phyloP scores from a whole-genome alignment of 35 echinoderm and acorn worm species.

The Strongylocentrotus purpuratus region DNA sequence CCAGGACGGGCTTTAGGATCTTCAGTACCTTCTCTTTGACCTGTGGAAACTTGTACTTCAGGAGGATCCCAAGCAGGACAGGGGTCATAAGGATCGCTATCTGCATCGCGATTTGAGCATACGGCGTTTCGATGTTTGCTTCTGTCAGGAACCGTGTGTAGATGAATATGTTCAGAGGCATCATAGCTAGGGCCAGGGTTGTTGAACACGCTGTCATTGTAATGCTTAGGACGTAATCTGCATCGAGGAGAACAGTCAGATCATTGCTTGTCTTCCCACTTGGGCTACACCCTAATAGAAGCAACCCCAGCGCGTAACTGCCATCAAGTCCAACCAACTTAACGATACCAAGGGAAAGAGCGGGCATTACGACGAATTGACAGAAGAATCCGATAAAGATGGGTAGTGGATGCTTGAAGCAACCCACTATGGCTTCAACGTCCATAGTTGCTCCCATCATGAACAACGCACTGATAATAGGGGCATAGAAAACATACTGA shows the following conservation, averaged over 20 bases:
- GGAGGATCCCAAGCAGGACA: slow-evolving; percentile 49
- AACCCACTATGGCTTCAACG: neutral
- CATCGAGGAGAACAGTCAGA: slow-evolving; percentile 52
- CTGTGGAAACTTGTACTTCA: neutral
- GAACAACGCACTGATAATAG: slow-evolving; percentile 25
- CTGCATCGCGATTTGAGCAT: slow-evolving; percentile 3
- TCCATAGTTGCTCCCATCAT: slow-evolving; percentile 62
- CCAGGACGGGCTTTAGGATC: neutral
- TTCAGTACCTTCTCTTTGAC: neutral
- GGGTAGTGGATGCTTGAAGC: slow-evolving; percentile 26
- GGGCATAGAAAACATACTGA: neutral
- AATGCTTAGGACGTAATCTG: slow-evolving; percentile 56
- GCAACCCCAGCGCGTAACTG: slow-evolving; percentile 43
- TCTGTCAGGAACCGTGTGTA: slow-evolving; percentile 26
- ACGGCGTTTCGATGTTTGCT: slow-evolving; percentile 25
- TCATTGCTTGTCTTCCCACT: slow-evolving; percentile 67
- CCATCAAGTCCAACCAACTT: slow-evolving; percentile 30
- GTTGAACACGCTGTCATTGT: slow-evolving; percentile 67
- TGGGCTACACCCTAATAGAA: slow-evolving; percentile 58
- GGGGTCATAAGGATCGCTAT: slow-evolving; percentile 48
- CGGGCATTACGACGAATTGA: slow-evolving; percentile 58
- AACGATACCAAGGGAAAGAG: slow-evolving; percentile 25
- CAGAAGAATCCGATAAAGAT: slow-evolving; percentile 59
- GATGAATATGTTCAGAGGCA: slow-evolving; percentile 64
- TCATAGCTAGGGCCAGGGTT: slow-evolving; percentile 53